These are phyloP conservation scores for Passer montanus DNA, from an alignment of 2,113 vertebrate species.

Conservation along the genomic window DNA sequence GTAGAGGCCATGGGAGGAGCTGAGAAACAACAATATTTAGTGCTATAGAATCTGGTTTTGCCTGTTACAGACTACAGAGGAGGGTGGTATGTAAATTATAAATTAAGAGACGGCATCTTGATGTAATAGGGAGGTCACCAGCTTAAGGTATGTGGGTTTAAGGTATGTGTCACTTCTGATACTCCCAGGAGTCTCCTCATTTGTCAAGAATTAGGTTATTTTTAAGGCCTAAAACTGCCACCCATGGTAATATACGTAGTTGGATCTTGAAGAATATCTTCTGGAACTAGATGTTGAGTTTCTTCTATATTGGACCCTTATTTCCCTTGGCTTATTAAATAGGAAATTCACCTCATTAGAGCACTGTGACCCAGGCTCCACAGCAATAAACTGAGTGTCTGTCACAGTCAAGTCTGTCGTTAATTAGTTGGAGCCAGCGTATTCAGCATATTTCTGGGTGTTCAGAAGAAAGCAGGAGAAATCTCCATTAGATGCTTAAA, in stretches of 20 bases:
- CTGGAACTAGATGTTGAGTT: not conserved
- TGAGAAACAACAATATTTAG: not conserved
- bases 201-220: not conserved
- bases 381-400: not conserved
- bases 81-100: not conserved
- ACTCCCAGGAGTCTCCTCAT: not conserved
- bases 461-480: not conserved
- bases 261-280: not conserved
- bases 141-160: not conserved
- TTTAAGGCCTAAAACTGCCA: not conserved
- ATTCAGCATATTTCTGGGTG: not conserved
- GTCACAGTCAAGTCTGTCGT: not conserved
- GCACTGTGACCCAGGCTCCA: not conserved
- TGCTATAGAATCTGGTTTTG: not conserved
- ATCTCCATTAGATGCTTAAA: not conserved
- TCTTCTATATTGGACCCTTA: not conserved
- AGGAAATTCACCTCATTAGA: not conserved
- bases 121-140: not conserved
- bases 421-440: not conserved
- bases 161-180: conserved; percentile 13
- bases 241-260: not conserved
- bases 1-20: not conserved
- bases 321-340: not conserved
- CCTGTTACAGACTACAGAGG: not conserved
- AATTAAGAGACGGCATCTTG: not conserved